These are phyloP conservation scores for Venturia canescens DNA, from an alignment of 1,140 invertebrate species.

Conservation along the genomic window DNA sequence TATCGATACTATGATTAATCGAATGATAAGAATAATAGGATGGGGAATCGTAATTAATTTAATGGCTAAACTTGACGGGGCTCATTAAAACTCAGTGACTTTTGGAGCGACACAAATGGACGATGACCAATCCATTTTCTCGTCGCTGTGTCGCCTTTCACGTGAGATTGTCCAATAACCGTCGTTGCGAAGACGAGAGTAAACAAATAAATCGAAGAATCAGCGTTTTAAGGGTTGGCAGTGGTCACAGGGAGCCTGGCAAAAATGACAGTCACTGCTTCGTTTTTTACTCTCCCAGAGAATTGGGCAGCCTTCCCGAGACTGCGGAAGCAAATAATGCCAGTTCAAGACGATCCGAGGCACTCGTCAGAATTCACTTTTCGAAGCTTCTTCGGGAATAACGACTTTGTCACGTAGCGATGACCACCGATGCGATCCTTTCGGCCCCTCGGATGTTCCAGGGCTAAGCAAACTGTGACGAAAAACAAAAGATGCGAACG, in stretches of 20 bases:
- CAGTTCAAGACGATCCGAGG: slow-evolving; percentile 7
- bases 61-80: neutral
- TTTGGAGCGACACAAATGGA: neutral
- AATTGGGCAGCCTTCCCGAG: too few relatives aligned
- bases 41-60: too few relatives aligned
- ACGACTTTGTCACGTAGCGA: slow-evolving; percentile 10
- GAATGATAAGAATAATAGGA: too few relatives aligned
- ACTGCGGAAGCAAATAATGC: slow-evolving; percentile 1
- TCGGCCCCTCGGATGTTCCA: neutral
- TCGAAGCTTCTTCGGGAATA: neutral
- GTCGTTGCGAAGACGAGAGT: neutral
- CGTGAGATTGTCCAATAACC: neutral
- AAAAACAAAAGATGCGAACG: neutral
- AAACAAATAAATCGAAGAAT: neutral
- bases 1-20: too few relatives aligned
- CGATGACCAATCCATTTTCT: neutral
- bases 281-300: neutral
- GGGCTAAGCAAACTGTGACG: neutral
- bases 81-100: neutral
- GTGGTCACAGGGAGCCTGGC: neutral
- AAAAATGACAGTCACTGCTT: slow-evolving; percentile 39
- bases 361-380: slow-evolving; percentile 15
- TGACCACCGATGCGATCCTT: neutral
- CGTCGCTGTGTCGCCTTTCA: neutral
- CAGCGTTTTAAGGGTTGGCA: neutral